These are phyloP conservation scores for Acleris cristana DNA, from an alignment of 2,888 invertebrate species.

Conservation along the genomic window DNA sequence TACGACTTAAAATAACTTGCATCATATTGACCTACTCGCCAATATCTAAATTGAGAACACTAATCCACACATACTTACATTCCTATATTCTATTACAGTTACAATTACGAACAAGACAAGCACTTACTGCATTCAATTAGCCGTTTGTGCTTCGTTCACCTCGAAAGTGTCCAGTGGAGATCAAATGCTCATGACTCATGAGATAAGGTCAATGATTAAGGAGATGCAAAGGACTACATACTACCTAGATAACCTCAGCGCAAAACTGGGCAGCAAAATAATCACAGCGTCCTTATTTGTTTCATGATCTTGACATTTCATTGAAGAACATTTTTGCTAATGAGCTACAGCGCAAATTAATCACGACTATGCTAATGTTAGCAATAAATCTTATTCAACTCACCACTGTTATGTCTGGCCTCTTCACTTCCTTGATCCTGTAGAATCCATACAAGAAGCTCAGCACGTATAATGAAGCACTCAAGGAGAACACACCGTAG, in stretches of 20 bases:
- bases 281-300: neutral
- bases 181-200: constrained; percentile 12
- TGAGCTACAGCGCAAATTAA: neutral
- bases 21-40: neutral
- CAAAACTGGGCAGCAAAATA: constrained; percentile 2
- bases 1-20: neutral
- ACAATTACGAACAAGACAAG: constrained; percentile 6
- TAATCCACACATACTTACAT: constrained; percentile 6
- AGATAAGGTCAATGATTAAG: constrained; percentile 11
- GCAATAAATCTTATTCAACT: constrained; percentile 49
- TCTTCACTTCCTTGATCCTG: constrained; percentile 87
- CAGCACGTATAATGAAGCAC: constrained; percentile 88
- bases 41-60: constrained; percentile 4
- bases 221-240: neutral
- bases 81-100: neutral
- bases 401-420: constrained; percentile 61
- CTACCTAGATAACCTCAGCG: neutral
- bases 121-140: constrained; percentile 12
- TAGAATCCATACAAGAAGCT: constrained; percentile 90
- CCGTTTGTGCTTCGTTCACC: constrained; percentile 8
- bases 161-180: constrained; percentile 11
- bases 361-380: constrained; percentile 15
- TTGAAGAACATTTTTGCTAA: constrained; percentile 5
- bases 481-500: constrained; percentile 92
- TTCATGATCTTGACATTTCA: constrained; percentile 9